These are phyloP conservation scores for Hetaerina titia DNA, from an alignment of 2,888 invertebrate species.

Conservation along the genomic window DNA sequence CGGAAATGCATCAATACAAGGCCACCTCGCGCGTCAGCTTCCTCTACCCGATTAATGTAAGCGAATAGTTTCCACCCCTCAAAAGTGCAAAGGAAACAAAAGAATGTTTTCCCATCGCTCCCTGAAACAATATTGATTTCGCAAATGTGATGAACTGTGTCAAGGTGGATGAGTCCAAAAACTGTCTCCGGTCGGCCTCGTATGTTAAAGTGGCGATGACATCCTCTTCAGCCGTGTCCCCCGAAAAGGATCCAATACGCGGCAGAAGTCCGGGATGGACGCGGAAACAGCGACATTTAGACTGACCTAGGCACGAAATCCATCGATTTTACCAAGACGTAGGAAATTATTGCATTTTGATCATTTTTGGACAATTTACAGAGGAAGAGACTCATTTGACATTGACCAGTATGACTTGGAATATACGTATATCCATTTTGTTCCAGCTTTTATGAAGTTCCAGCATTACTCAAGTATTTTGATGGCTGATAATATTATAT, in stretches of 20 bases:
- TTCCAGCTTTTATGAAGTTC: no score
- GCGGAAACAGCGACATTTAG: no score
- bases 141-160: not conserved
- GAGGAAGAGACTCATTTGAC: no score
- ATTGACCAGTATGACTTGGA: no score
- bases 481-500: no score
- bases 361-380: no score
- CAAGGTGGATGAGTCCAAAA: constrained; percentile 9
- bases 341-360: no score
- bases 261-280: not conserved
- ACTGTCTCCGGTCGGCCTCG: not conserved
- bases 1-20: constrained; percentile 30
- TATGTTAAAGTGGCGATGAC: not conserved
- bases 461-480: no score
- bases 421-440: no score
- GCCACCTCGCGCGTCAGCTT: not conserved
- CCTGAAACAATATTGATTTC: not conserved
- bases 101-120: not conserved
- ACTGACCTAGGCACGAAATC: no score
- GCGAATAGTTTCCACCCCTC: not conserved
- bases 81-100: not conserved
- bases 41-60: not conserved
- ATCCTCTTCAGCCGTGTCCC: not conserved
- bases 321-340: no score
- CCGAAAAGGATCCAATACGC: not conserved